Conservation (phyloP, 2,113 vertebrate species). For the Malaclemys terrapin region DNA sequence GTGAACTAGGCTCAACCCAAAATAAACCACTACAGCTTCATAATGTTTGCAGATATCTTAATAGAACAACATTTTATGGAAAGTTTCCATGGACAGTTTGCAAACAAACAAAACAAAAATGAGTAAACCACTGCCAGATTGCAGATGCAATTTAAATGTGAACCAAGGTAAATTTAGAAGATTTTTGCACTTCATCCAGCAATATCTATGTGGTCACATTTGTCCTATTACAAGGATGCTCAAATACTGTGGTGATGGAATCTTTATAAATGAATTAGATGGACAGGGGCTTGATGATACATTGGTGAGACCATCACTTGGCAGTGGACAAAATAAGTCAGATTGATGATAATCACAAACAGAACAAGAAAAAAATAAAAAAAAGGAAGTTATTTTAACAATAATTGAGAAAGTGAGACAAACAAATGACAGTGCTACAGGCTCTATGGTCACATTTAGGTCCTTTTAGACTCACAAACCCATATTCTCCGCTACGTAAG, state of each 20-base stretch:
- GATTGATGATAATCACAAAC: background rate
- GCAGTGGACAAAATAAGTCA: background rate
- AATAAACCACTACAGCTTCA: background rate
- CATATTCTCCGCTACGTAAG: background rate
- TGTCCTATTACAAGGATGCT: background rate
- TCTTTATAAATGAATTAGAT: background rate
- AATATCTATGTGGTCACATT: background rate
- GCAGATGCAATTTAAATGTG: background rate
- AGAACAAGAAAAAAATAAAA: background rate
- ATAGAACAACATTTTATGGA: background rate
- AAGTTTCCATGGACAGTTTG: background rate
- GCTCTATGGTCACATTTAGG: background rate
- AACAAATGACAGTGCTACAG: background rate
- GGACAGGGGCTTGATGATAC: background rate
- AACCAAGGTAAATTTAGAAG: background rate
- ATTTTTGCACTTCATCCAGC: background rate
- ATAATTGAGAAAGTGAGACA: conserved; percentile 2
- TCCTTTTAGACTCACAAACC: background rate
- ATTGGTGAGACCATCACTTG: fast-evolving
- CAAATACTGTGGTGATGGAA: background rate
- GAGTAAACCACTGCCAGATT: background rate
- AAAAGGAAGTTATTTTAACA: background rate
- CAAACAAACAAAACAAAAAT: background rate
- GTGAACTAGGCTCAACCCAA: background rate
- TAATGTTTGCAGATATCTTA: conserved; percentile 34